Conservation (phyloP, 2,113 vertebrate genomes). For the Mixornis gularis region DNA sequence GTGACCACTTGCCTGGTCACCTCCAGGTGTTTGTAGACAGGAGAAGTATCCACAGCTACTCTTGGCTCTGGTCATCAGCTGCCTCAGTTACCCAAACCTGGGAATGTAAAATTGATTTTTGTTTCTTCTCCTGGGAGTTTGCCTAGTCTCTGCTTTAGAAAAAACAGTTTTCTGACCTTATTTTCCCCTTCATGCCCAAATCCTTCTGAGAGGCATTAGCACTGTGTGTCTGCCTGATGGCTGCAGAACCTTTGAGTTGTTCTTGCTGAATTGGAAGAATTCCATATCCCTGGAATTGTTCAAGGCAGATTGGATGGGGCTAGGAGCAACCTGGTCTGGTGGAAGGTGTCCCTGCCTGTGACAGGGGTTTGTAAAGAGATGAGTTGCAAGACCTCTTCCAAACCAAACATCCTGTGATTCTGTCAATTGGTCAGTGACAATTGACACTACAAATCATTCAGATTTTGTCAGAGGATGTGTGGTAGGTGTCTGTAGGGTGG, state of each 20-base stretch:
- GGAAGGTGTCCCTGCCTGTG: not conserved
- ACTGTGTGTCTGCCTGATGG: not conserved
- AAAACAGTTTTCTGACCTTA: not conserved
- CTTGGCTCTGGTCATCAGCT: not conserved
- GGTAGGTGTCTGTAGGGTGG: not conserved
- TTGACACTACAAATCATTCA: not conserved
- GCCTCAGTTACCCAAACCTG: not conserved
- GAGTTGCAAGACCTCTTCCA: not conserved
- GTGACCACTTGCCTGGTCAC: not conserved
- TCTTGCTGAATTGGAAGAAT: not conserved
- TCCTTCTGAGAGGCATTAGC: not conserved
- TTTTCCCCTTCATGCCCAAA: not conserved
- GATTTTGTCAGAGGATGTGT: not conserved
- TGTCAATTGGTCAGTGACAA: not conserved
- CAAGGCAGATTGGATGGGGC: not conserved
- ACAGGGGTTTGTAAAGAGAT: not conserved
- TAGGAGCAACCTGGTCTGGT: not conserved
- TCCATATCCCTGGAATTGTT: not conserved
- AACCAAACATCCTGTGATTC: not conserved
- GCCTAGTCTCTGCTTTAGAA: not conserved
- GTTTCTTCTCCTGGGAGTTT: not conserved
- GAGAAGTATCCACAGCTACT: not conserved
- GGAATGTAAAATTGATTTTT: not conserved
- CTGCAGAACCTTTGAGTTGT: not conserved
- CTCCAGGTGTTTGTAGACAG: not conserved